phyloP scores from a whole-genome alignment of 1,140 invertebrate species.

The Hestina assimilis region DNA sequence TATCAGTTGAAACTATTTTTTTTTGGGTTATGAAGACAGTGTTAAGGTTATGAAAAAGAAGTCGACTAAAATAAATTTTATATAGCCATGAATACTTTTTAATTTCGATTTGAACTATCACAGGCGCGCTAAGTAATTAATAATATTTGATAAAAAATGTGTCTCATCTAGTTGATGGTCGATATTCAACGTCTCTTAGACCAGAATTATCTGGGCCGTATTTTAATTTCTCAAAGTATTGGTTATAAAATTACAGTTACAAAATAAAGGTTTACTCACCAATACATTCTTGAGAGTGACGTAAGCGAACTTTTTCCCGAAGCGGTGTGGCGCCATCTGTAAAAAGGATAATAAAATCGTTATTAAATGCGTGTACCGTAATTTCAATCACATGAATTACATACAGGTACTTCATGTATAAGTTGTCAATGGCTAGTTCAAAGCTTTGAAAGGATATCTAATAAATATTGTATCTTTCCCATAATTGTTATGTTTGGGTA shows the following conservation, averaged over 20 bases:
- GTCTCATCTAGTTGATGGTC: no score
- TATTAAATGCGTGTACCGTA: constrained; percentile 27
- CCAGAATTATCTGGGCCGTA: no score
- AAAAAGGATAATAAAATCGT: constrained; percentile 33
- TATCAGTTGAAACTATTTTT: no score
- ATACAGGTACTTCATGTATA: constrained; percentile 26
- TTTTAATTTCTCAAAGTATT: no score
- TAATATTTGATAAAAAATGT: no score
- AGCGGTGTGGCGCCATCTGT: constrained; percentile 51
- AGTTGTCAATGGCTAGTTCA: constrained; percentile 26
- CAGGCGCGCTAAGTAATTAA: no score
- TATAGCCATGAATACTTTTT: no score
- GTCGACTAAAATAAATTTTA: no score
- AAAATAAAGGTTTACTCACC: constrained; percentile 36
- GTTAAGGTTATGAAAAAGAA: no score
- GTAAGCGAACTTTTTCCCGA: constrained; percentile 35
- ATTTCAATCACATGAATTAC: constrained; percentile 31
- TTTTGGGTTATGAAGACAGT: no score
- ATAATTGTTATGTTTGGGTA: neutral
- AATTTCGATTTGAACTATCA: no score
- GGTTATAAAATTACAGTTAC: neutral
- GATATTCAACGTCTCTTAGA: no score
- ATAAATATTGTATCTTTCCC: neutral
- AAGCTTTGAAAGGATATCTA: neutral
- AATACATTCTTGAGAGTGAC: constrained; percentile 51